Evolutionary conservation across 2,113 vertebrate genomes (phyloP), one percentile per base, ranked within the genome.

Genomic region (Plotosus lineatus): DNA sequence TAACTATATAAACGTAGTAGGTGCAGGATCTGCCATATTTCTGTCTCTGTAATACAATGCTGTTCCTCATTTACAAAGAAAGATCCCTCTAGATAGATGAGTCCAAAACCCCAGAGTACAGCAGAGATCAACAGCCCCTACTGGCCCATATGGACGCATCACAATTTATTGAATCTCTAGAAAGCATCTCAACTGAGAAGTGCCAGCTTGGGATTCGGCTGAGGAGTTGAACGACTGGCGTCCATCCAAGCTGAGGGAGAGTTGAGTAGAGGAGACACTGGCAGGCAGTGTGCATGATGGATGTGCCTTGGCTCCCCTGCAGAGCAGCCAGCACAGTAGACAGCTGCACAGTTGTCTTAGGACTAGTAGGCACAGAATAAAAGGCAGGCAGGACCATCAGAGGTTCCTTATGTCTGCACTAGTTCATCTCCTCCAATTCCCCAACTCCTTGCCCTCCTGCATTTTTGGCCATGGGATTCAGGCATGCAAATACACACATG

Each of bases 331-430:
- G 89, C 78, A 84, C 86, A 88, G 86, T 89, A 92, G 89, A 92
- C 91, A 92, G 91, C 91, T 92, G 91, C 88, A 88, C 85, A 87
- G 91, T 92, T 90, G 91, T 92, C 88, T 89, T 84, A 91, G 88
- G 90, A 91, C 76, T 61, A 65, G 56, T 14, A 42, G 83, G 73
- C 73, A 75, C 56, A 81, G 60, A 82, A 88, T 86, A 88, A 74
- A 82, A 88, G 56, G 56, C 82, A 90, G 90, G 90, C 90, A 90
- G 78, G 86, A 82, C 86, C 86, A 87, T 89, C 87, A 90, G 85
- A 90, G 89, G 91, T 89, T 92, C 89, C 89, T 91, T 91, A 90
- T 89, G 90, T 88, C 89, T 88, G 89, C 90, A 90, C 89, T 89
- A 90, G 87, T 87, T 89, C 90, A 90, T 89, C 88, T 86, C 42